Percentiles rank a stretch among this genome's conserved stretches.
Conservation (phyloP, 2,113 vertebrate species). For the Oenanthe melanoleuca region DNA sequence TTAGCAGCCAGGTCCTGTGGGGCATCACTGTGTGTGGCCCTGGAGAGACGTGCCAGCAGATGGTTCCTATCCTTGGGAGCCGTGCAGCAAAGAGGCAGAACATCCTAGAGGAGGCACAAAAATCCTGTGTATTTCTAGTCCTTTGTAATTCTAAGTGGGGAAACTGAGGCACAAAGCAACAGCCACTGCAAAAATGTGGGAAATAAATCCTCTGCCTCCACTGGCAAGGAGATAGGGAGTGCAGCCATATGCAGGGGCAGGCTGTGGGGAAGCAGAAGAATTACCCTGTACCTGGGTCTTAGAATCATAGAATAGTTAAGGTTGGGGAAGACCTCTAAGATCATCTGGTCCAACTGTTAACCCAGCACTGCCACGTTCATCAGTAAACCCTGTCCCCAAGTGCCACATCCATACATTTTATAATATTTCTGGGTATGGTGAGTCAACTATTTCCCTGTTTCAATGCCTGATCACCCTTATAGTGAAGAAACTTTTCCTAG, state of each 20-base stretch:
- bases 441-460: background rate
- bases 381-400: accelerated
- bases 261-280: background rate
- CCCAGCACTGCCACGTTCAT: background rate
- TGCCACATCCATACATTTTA: background rate
- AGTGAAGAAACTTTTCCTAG: background rate
- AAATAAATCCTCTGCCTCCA: background rate
- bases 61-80: background rate
- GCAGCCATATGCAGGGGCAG: accelerated
- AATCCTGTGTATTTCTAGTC: background rate
- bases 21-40: background rate
- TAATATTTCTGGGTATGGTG: background rate
- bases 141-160: background rate
- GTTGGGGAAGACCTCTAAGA: background rate
- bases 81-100: background rate
- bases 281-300: accelerated
- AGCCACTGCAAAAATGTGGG: background rate
- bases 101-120: background rate
- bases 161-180: background rate
- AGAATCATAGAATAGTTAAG: background rate
- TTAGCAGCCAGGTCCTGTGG: background rate
- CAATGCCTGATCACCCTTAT: background rate
- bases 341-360: background rate
- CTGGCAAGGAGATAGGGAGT: background rate
- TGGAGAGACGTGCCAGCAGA: background rate